A percentile compares a stretch with the other conserved stretches of the same genome.
These are phyloP conservation scores for Scaptomyza montana DNA, from an alignment of 1,140 invertebrate species.

Conservation along the genomic window DNA sequence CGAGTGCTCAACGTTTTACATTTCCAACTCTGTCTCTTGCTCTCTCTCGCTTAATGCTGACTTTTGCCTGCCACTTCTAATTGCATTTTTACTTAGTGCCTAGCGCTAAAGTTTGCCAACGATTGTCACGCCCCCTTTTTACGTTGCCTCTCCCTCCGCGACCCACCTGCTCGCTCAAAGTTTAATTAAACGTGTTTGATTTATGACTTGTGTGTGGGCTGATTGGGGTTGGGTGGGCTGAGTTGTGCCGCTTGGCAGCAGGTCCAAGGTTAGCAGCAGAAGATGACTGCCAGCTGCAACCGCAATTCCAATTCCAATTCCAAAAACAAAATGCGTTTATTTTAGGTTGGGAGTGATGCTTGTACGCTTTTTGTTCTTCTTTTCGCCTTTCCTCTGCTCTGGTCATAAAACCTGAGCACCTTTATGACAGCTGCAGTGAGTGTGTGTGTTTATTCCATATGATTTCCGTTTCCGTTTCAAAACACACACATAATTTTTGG, in stretches of 20 bases:
- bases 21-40: conserved; percentile 5
- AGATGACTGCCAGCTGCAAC: conserved; percentile 54
- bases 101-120: conserved; percentile 52
- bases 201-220: conserved; percentile 59
- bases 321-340: conserved; percentile 63
- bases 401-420: conserved; percentile 56
- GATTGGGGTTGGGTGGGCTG: not conserved
- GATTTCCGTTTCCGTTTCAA: conserved; percentile 52
- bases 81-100: conserved; percentile 79
- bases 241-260: not conserved
- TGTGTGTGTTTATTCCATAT: conserved; percentile 33
- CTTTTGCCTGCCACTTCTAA: conserved; percentile 60
- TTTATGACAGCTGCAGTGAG: conserved; percentile 45
- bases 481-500: conserved; percentile 21
- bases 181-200: conserved; percentile 82
- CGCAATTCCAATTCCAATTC: conserved; percentile 56
- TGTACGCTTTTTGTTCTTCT: conserved; percentile 3
- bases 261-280: not conserved
- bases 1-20: conserved; percentile 39
- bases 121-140: conserved; percentile 9
- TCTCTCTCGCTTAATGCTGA: conserved; percentile 1
- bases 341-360: conserved; percentile 31
- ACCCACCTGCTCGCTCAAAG: no score
- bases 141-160: not conserved
- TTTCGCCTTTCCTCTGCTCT: not conserved